Evolutionary conservation across 92 coral and sea anemone genomes (phyloP).

Genomic region (Epizoanthus ramosus): DNA sequence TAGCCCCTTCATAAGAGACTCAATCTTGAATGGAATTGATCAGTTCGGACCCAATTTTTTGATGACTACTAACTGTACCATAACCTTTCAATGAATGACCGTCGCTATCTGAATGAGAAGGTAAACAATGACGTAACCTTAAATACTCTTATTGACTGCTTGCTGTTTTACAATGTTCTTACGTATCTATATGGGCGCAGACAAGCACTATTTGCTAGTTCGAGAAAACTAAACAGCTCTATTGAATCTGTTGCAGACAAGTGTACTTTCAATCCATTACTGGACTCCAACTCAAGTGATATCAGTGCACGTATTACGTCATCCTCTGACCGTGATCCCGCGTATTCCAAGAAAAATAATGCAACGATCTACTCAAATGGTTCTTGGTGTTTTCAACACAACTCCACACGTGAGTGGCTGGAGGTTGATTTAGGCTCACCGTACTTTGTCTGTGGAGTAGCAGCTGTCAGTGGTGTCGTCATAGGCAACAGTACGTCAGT

Average conservation of each 20-base stretch:
- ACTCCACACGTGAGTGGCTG: constrained; percentile 16
- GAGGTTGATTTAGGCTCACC: constrained; percentile 16
- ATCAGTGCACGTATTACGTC: neutral
- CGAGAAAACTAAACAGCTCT: too few species aligned
- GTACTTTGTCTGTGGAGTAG: neutral
- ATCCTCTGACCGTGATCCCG: neutral
- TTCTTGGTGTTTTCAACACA: constrained; percentile 1
- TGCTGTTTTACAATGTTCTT: too few species aligned
- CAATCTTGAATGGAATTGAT: too few species aligned
- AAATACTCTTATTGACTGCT: too few species aligned
- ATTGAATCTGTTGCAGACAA: neutral
- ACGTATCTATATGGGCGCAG: too few species aligned
- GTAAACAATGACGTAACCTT: too few species aligned
- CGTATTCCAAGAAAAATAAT: neutral
- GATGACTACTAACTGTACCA: too few species aligned
- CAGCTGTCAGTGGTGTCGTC: neutral
- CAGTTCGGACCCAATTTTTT: too few species aligned
- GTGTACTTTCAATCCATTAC: neutral
- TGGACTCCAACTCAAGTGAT: neutral
- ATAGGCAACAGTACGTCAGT: neutral
- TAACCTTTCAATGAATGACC: too few species aligned
- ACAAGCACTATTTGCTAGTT: too few species aligned
- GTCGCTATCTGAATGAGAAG: too few species aligned
- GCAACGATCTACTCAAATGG: neutral
- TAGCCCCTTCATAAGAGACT: too few species aligned